Evolutionary conservation across 2,113 vertebrate genomes (phyloP), one percentile per base, ranked within the genome.

Genomic region (Tupaia chinensis): DNA sequence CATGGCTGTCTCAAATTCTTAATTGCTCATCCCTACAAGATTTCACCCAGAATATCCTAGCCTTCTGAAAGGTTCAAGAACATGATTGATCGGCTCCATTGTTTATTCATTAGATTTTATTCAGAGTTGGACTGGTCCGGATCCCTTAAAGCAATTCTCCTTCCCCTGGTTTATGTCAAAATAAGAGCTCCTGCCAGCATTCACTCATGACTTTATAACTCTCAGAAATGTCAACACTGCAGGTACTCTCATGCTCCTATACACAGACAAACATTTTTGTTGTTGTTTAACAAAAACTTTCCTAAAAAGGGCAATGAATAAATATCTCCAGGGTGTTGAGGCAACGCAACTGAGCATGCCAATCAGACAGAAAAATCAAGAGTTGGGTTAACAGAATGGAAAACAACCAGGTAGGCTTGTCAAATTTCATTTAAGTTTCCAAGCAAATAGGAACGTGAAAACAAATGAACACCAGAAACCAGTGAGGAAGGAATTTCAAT

Each of bases 91-190:
- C 70, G 89, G 89, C 94, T 78, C 81, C 80, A 80, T 7, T 91
- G 81, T 70, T 95, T 94, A 97, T 93, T 98, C 83, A 95, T 93
- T 87, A 95, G 56, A 94, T 95, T 97, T 91, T 95, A 95, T 90
- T 95, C 72, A 80, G 78, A 94, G 72, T 65, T 94, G 60, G 69
- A 34, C 60, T 80, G 34, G 27, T 73, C 69, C 63, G 93, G 17
- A 84, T 82, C 66, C 91, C 95, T 97, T 87, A 91, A 84, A 96
- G 83, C 91, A 96, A 87, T 91, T 95, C 80, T 92, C 61, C n/a
- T 89, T 89, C 27, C 83, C 81, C 87, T 93, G 58, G 58, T 84
- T 94, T 80, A 84, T 89, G 92, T 96, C 95, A 96, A 97, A 96
- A 93, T 74, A 95, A 95, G 96, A 97, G 89, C 32, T 85, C 80